Base-by-base conservation (phyloP, 2,888 invertebrate genomes). In the Tachina fera region DNA sequence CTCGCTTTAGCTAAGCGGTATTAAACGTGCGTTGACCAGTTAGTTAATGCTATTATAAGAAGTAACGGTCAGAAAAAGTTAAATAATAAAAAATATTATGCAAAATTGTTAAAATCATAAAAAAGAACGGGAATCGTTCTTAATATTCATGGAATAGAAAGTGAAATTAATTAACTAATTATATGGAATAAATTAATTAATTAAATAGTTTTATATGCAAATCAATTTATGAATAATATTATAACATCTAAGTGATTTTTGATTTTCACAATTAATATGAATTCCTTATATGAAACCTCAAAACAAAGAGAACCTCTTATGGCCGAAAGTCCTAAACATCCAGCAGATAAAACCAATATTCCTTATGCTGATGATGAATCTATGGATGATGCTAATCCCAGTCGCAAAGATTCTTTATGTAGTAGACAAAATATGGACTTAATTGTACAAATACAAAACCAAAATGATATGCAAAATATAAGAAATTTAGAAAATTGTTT, bases 11-110 rank as follows among this genome's bases (percentile, higher is more conserved):
- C 51, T 74, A 58, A 70, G 63, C 58, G 74, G 41, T 63, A 70
- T 79, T 72, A 76, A 83, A 86, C 86, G 86, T 80, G 72, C 76
- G 75, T 76, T 49, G 79, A 63, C 53, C 76, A 43, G 45, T 56
- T 79, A 47, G 45, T 56, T 65, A 79, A 71, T 51, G 45, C 68
- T 67, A 9, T n/a, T 51, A 9, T n/a, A 58, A 19, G 45, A 11
- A 58, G 56, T 82, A 61, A 61, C 77, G 70, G 71, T 76, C 68
- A 19, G 47, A 60, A 53, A 75, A 70, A 43, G 11, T 72, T 72
- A 0, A 58, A 49, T 39, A 14, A 39, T 6, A 31, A 31, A 31
- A n/a, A 43, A 61, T 6, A 45, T 58, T 41, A 9, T 41, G 49
- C 1, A 13, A 61, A 61, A 78, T 31, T 6, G 31, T 31, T 31